phyloP scores from a whole-genome alignment of 2,888 invertebrate genomes.

The Portevinia maculata region DNA sequence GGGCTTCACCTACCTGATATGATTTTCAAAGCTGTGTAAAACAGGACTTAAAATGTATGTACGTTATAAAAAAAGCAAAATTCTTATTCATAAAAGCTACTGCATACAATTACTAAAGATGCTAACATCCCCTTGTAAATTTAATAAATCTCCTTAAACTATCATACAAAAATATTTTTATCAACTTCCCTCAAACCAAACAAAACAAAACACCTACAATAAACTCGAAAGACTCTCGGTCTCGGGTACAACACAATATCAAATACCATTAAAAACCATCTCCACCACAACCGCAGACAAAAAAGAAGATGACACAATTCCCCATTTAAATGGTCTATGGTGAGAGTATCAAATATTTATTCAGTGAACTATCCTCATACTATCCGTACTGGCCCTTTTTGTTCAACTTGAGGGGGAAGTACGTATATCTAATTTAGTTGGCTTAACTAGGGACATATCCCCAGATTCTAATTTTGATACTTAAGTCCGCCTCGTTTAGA shows the following conservation, averaged over 20 bases:
- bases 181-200: too few relatives aligned
- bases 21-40: too few relatives aligned
- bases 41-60: too few relatives aligned
- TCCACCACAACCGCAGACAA: conserved; percentile 7
- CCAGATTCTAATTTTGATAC: conserved; percentile 21
- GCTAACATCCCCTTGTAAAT: too few relatives aligned
- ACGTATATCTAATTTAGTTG: conserved; percentile 4
- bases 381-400: neutral
- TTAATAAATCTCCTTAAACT: too few relatives aligned
- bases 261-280: conserved; percentile 5
- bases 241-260: neutral
- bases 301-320: neutral
- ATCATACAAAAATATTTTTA: too few relatives aligned
- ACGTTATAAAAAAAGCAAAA: too few relatives aligned
- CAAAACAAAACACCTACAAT: neutral
- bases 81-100: too few relatives aligned
- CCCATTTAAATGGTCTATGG: conserved; percentile 6
- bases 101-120: too few relatives aligned
- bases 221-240: neutral
- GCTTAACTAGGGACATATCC: conserved; percentile 19
- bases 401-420: neutral
- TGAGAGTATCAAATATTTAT: neutral
- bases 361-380: neutral
- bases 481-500: conserved; percentile 3
- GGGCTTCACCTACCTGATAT: too few relatives aligned